Conservation (phyloP, 2,888 invertebrate species). For the Deilephila porcellus region DNA sequence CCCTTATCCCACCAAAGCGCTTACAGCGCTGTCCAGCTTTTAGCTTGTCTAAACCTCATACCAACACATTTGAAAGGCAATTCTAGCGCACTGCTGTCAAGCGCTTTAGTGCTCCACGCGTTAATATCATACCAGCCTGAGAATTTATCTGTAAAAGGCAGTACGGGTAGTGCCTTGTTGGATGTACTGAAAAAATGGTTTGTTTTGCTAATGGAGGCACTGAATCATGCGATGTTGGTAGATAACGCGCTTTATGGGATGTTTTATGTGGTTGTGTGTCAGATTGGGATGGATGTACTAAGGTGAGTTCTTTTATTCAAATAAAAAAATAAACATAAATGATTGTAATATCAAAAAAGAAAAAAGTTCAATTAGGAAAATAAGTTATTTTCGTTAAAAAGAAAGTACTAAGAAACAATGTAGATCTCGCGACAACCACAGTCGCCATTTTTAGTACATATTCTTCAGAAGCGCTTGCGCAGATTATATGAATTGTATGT, state of each 20-base stretch:
- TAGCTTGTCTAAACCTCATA: conserved; percentile 66
- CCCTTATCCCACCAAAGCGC: conserved; percentile 75
- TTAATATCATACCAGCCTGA: conserved; percentile 72
- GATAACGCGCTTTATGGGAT: conserved; percentile 57
- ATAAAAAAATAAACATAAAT: too few relatives aligned
- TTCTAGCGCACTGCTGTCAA: conserved; percentile 59
- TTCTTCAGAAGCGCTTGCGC: too few relatives aligned
- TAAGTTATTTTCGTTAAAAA: too few relatives aligned
- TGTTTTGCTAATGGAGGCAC: conserved; percentile 55
- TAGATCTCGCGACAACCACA: too few relatives aligned
- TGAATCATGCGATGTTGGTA: conserved; percentile 66
- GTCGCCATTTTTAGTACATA: too few relatives aligned
- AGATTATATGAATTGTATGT: background rate
- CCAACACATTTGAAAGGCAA: conserved; percentile 58
- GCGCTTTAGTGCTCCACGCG: conserved; percentile 71
- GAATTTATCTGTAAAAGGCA: conserved; percentile 53
- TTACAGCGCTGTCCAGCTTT: conserved; percentile 71
- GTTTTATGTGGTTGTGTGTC: conserved; percentile 66
- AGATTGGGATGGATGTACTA: conserved; percentile 64
- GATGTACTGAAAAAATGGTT: conserved; percentile 71
- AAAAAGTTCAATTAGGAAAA: too few relatives aligned
- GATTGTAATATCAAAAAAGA: too few relatives aligned
- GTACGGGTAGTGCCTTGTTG: conserved; percentile 55
- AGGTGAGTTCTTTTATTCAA: conserved; percentile 51
- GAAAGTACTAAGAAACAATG: too few relatives aligned